Conservation (phyloP, 1,140 invertebrate genomes). For the Pararge aegeria region DNA sequence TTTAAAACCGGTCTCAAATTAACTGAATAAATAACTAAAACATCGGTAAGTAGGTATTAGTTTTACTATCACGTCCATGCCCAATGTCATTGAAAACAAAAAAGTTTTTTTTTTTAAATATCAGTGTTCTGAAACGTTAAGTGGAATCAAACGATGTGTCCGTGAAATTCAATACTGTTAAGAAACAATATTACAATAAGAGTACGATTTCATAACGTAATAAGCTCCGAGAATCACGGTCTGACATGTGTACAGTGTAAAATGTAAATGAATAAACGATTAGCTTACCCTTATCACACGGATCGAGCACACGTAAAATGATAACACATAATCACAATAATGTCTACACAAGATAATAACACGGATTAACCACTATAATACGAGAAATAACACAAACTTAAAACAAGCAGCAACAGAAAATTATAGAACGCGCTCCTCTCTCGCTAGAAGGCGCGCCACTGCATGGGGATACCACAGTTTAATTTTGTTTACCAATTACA, state of each 20-base stretch:
- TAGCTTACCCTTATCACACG: constrained; percentile 71
- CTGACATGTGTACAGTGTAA: constrained; percentile 42
- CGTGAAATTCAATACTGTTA: constrained; percentile 15
- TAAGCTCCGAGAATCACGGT: constrained; percentile 38
- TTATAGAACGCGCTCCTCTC: constrained; percentile 44
- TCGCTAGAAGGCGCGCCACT: constrained; percentile 61
- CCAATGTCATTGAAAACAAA: background rate
- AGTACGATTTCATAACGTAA: constrained; percentile 40
- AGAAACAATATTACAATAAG: constrained; percentile 40
- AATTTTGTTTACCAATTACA: constrained; percentile 33
- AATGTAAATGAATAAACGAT: constrained; percentile 42
- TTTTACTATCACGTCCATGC: background rate
- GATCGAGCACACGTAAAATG: constrained; percentile 52
- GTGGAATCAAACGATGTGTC: background rate
- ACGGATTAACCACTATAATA: constrained; percentile 48
- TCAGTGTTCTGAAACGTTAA: background rate
- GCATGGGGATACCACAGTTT: constrained; percentile 52
- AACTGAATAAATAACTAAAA: constrained; percentile 30
- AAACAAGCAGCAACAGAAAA: constrained; percentile 56
- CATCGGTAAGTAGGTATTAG: constrained; percentile 15
- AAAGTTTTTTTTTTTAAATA: background rate
- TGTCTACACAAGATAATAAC: constrained; percentile 49
- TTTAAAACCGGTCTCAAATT: constrained; percentile 26
- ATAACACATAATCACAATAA: constrained; percentile 75
- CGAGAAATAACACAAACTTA: constrained; percentile 67